These are phyloP conservation scores for Saxicola maurus DNA, from an alignment of 2,797 vertebrate species.

Conservation along the genomic window DNA sequence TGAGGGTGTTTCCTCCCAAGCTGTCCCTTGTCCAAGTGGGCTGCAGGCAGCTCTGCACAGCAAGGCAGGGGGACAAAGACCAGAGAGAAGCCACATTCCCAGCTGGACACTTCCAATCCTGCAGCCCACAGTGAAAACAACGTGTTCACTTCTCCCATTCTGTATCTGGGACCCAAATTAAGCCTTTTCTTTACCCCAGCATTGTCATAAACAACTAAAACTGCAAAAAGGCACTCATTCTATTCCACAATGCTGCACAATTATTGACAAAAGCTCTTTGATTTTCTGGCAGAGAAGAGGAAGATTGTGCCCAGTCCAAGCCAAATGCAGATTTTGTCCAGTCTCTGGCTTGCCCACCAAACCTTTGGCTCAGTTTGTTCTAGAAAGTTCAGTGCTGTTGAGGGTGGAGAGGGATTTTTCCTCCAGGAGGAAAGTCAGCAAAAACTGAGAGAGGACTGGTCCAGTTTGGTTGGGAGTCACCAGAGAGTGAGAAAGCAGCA, in stretches of 20 bases:
- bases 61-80: not conserved
- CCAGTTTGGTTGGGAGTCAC: not conserved
- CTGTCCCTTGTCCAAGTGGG: not conserved
- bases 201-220: not conserved
- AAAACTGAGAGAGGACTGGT: not conserved
- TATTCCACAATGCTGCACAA: not conserved
- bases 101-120: not conserved
- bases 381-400: not conserved
- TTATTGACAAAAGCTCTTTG: conserved; percentile 28
- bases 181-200: not conserved
- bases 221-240: not conserved
- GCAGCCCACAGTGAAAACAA: not conserved
- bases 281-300: conserved; percentile 8
- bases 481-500: not conserved
- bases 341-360: not conserved
- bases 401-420: not conserved
- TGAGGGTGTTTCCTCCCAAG: not conserved
- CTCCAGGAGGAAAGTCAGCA: not conserved
- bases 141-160: not conserved
- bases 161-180: not conserved
- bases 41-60: not conserved
- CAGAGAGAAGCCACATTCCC: not conserved
- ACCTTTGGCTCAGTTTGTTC: not conserved
- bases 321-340: not conserved
- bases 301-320: not conserved